Evolutionary conservation across 2,797 vertebrate species (phyloP), one percentile per base, ranked within the genome.

Genomic region (Menidia menidia): DNA sequence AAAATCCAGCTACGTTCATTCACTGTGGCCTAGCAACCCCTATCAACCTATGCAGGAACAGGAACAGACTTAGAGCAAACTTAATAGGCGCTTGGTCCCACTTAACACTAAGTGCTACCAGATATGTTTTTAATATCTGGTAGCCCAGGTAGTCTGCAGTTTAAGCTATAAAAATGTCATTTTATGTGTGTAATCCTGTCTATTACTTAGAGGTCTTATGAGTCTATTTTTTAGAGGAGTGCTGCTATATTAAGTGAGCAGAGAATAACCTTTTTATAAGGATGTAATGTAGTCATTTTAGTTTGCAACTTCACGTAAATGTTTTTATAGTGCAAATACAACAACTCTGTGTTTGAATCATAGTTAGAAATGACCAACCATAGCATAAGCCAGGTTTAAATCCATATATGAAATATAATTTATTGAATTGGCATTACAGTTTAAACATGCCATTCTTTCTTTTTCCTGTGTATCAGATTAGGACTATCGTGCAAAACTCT

Each of bases 181-280:
- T 94, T 93, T 80, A 83, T 64, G 85, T 91, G 73, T 88, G 89
- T 94, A 94, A 94, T 94, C 93, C 92, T 84, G 86, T 88, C 91
- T 94, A 91, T 94, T 94, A 94, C 92, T 81, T 59, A 77, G 82
- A 92, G 90, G 86, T 93, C 92, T 92, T 87, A 89, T 73, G 42
- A 87, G 85, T 88, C 82, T 78, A 60, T 77, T 85, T 90, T 77
- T 88, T 83, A 81, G 72, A 80, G 77, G 87, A 91, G 85, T 84
- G 79, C 68, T 71, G 84, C 55, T 68, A 67, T 75, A 75, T 83
- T 88, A 83, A 87, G 84, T 66, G n/a, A 73, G 79, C 67, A 55
- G 70, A 63, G 75, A 70, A 64, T 63, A 75, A 68, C 71, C 60
- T 70, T 43, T 30, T 72, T 45, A 39, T 68, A 54, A 57, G 71